phyloP scores from a whole-genome alignment of 2,797 vertebrate genomes.

The Somateria mollissima region DNA sequence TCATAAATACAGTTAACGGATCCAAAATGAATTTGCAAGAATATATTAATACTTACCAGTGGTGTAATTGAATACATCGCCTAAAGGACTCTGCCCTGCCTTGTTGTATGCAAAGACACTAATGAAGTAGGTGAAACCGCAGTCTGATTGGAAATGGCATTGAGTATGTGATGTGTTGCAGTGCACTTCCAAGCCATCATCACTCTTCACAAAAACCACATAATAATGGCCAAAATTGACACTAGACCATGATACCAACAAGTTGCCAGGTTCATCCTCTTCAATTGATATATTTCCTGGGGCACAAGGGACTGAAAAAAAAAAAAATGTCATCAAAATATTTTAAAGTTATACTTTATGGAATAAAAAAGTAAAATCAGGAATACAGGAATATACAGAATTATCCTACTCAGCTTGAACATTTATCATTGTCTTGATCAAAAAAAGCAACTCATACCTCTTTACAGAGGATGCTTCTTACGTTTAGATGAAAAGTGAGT shows the following conservation, averaged over 20 bases:
- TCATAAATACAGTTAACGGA: neutral
- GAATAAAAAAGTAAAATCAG: neutral
- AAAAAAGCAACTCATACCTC: neutral
- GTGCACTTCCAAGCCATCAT: conserved; percentile 81
- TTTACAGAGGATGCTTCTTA: neutral
- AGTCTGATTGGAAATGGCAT: conserved; percentile 85
- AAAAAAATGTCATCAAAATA: neutral
- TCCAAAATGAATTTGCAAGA: neutral
- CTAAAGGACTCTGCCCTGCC: conserved; percentile 86
- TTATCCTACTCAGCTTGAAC: neutral
- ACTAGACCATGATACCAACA: conserved; percentile 84
- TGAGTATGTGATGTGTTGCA: conserved; percentile 86
- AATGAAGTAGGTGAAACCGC: conserved; percentile 90
- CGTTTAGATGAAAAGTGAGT: neutral
- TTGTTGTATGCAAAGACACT: conserved; percentile 87
- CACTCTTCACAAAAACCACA: conserved; percentile 84
- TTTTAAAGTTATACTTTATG: neutral
- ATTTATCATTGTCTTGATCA: neutral
- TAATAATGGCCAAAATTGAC: conserved; percentile 83
- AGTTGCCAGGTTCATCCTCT: conserved; percentile 78
- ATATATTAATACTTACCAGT: conserved; percentile 79
- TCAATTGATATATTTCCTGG: conserved; percentile 79
- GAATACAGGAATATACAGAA: neutral
- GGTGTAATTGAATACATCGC: conserved; percentile 85
- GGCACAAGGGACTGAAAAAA: conserved; percentile 86